Base-by-base conservation (phyloP, 92 coral and sea anemone genomes). In the Heliopora coerulea region DNA sequence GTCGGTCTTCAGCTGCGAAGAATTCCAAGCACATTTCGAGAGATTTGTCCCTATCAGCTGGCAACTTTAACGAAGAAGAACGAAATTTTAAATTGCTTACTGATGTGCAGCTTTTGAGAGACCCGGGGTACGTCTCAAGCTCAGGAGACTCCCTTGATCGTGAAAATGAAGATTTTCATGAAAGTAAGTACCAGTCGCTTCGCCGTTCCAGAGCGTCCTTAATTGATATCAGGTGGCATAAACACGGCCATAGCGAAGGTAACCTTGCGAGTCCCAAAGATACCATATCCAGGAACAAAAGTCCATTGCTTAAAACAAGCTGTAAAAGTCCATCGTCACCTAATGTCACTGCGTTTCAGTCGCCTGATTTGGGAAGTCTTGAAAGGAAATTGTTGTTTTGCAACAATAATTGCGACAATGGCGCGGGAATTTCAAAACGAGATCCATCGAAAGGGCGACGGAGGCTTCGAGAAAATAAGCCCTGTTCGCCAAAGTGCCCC, bases 121-220 rank as follows among this genome's bases (percentile, higher is more conserved):
- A 70, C 34, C 77, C 77, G 10, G 77, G 77, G 28, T 70, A 70
- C 25, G 50, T 70, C 33, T 70, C 77, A 34, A 70, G 77, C 49
- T 70, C 77, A 20, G 63, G 44, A 12, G 77, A 70, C 41, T 52
- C 77, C 32, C 62, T 70, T 70, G 77, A 56, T 10, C 31, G 61
- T 8, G n/a, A n/a, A n/a, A 3, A 50, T 19, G 61, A 56, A 1
- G 52, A 67, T 67, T 49, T 67, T 23, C 34, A 63, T 8, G 58
- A 40, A 39, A 75, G 76, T n/a, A 87, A 83, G 78, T 84, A 89
- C 59, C 72, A 87, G 50, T 89, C 96, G 26, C 66, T 89, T 70
- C 83, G 86, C 63, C 89, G 96, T 28, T 89, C 96, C 8, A 83
- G 86, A 35, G 89, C 89, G 8, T 74, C 86, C 0, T 62, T 89